These are phyloP conservation scores for Chroicocephalus ridibundus DNA, from an alignment of 2,113 vertebrate genomes.

Conservation along the genomic window DNA sequence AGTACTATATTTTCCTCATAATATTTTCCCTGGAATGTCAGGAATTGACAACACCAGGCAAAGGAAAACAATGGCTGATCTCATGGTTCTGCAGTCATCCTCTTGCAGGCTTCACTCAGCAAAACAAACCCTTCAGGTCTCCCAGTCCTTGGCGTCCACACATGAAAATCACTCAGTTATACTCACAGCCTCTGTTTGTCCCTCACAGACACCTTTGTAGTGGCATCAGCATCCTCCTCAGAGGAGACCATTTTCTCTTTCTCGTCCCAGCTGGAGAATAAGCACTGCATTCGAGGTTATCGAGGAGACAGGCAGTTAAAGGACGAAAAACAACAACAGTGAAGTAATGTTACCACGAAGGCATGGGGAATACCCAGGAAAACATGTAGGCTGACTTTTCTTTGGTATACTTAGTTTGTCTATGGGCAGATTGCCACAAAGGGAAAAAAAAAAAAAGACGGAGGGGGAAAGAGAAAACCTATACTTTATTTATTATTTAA, in stretches of 20 bases:
- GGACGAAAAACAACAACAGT: background rate
- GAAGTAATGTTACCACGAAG: background rate
- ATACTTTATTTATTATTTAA: conserved; percentile 70
- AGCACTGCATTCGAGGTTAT: background rate
- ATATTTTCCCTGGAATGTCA: background rate
- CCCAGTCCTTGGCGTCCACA: background rate
- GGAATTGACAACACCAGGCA: background rate
- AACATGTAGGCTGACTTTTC: conserved; percentile 46
- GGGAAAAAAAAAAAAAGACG: background rate
- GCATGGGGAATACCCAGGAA: conserved; percentile 40
- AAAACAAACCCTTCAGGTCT: conserved; percentile 7
- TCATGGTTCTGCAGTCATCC: background rate
- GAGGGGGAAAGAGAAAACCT: conserved; percentile 2
- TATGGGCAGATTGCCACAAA: conserved; percentile 64
- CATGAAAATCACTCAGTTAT: conserved; percentile 22
- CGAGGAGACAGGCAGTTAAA: background rate
- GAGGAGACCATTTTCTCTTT: conserved; percentile 13
- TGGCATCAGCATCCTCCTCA: background rate
- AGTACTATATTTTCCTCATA: background rate
- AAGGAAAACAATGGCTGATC: conserved; percentile 1
- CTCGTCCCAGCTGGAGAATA: background rate
- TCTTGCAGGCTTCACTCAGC: background rate
- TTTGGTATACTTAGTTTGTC: conserved; percentile 65
- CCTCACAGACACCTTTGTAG: background rate
- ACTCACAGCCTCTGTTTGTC: background rate